Conservation (phyloP, 2,888 invertebrate species). For the Drosophila falleni region DNA sequence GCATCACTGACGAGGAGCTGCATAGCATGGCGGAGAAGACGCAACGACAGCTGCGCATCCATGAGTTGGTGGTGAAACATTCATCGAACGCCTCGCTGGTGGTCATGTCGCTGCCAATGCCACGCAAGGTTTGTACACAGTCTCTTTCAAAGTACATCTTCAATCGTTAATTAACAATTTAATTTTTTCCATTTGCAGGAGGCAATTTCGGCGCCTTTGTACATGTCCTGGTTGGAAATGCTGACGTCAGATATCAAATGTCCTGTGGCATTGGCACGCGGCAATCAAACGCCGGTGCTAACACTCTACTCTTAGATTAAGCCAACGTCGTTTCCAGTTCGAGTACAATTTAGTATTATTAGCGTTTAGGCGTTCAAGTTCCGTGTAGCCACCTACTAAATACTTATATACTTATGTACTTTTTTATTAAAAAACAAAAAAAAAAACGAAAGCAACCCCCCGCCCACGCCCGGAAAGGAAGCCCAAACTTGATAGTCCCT, state of each 20-base stretch:
- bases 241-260: conserved; percentile 93
- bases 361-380: conserved; percentile 74
- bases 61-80: conserved; percentile 95
- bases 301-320: conserved; percentile 92
- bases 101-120: conserved; percentile 98
- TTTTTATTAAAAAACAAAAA: conserved; percentile 33
- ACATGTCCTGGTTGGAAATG: conserved; percentile 98
- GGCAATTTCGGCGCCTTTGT: conserved; percentile 94
- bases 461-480: neutral
- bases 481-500: conserved; percentile 58
- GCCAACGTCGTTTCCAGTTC: conserved; percentile 63
- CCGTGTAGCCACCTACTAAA: conserved; percentile 40
- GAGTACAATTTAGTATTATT: conserved; percentile 81
- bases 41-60: conserved; percentile 94
- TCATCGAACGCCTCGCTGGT: conserved; percentile 95
- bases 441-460: conserved; percentile 19
- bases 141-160: neutral
- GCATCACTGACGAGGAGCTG: conserved; percentile 87
- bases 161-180: neutral
- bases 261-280: conserved; percentile 93
- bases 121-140: conserved; percentile 89
- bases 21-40: conserved; percentile 92
- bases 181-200: conserved; percentile 86
- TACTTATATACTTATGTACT: conserved; percentile 20
- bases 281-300: conserved; percentile 95